Base-by-base conservation (phyloP, 2,888 invertebrate species). In the Panopea generosa region DNA sequence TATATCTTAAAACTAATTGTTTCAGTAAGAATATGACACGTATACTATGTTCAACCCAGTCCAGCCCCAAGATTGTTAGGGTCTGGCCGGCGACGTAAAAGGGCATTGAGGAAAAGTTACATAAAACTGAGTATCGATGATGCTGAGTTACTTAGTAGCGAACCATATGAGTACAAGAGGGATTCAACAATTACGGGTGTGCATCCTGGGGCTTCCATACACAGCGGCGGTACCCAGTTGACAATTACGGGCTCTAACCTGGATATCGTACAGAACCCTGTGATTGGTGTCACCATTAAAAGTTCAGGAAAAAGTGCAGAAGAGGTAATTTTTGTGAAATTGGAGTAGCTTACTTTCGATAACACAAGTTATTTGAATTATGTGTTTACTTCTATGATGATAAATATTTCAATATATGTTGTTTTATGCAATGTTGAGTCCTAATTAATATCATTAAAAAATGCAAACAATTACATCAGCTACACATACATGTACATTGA, bases 191-290 rank as follows among this genome's bases (percentile, higher is more conserved):
- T 91, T 4, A 74, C 62, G 1, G 57, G 38, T 20, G 82, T 90
- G n/a, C 24, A 69, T n/a, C 88, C 90, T 0, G 40, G 29, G 1
- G 27, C 33, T 14, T 72, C 79, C 2, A 70, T 78, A 26, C 67
- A 66, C n/a, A 92, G 90, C 82, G 92, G 92, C 22, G 91, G 91
- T 0, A 86, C 88, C n/a, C 81, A 69, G 16, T 80, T 92, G 4
- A 89, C 84, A 0, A 86, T 93, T 0, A 76, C 24, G 2, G 93
- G 93, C 1, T 74, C 66, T 11, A 87, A 92, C 70, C 82, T 93
- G 14, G 81, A 92, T 74, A 88, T 89, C 18, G 86, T 92, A 14
- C 80, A 83, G 16, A 59, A 84, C 11, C 91, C 92, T 14, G 57
- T 68, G 63, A 80, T 88, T 55, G 85, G 83, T 9, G 77, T 84